A percentile compares a stretch with the other conserved stretches of the same genome.
phyloP scores from a whole-genome alignment of 2,888 invertebrate species.

The Orthonevra nobilis region DNA sequence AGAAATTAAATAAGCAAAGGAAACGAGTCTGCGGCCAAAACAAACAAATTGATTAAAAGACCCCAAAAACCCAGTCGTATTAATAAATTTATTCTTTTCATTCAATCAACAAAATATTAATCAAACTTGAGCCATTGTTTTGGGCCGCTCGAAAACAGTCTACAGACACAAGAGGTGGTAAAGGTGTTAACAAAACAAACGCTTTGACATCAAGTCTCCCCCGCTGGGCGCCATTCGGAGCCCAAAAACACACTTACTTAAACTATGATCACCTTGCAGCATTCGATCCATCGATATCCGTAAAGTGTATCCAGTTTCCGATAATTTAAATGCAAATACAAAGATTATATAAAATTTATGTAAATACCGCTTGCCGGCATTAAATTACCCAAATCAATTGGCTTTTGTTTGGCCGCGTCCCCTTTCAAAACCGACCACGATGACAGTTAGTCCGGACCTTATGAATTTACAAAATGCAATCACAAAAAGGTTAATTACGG shows the following conservation, averaged over 20 bases:
- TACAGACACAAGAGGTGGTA: constrained; percentile 14
- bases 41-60: constrained; percentile 49
- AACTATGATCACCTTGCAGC: constrained; percentile 51
- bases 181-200: constrained; percentile 67
- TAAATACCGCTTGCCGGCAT: constrained; percentile 39
- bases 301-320: constrained; percentile 53
- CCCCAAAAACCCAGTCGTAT: constrained; percentile 36
- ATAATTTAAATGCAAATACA: constrained; percentile 61
- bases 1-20: constrained; percentile 2
- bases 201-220: constrained; percentile 52
- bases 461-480: constrained; percentile 48
- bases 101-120: constrained; percentile 60
- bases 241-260: constrained; percentile 25
- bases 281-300: constrained; percentile 38
- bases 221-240: constrained; percentile 55
- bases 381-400: constrained; percentile 50
- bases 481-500: constrained; percentile 43
- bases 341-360: constrained; percentile 47
- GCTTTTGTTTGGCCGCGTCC: constrained; percentile 31
- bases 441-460: constrained; percentile 53
- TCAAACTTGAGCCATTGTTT: constrained; percentile 35
- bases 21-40: background rate
- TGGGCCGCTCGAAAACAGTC: constrained; percentile 1
- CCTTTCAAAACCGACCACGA: constrained; percentile 48
- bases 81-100: constrained; percentile 53